A percentile compares a stretch with the other conserved stretches of the same genome.
These are phyloP conservation scores for Nerophis ophidion DNA, from an alignment of 2,113 vertebrate species.

Conservation along the genomic window DNA sequence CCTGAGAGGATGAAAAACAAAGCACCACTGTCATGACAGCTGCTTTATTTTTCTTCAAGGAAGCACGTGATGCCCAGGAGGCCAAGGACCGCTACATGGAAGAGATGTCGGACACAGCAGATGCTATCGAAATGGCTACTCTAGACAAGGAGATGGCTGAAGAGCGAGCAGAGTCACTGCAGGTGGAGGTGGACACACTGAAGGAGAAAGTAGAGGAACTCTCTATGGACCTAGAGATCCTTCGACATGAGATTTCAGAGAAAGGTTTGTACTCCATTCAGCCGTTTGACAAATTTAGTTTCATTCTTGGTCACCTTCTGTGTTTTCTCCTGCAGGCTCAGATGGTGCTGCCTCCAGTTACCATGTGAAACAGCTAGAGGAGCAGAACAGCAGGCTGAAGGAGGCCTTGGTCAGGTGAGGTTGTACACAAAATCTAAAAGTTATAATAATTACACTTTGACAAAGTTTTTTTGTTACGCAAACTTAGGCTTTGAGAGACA, in stretches of 20 bases:
- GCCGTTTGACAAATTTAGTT: background rate
- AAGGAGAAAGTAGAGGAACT: slow-evolving; percentile 91
- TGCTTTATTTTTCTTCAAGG: slow-evolving; percentile 24
- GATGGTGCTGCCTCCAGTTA: slow-evolving; percentile 92
- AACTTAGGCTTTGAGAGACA: background rate
- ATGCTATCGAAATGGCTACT: slow-evolving; percentile 96
- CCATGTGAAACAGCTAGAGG: slow-evolving; percentile 93
- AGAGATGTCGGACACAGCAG: slow-evolving; percentile 94
- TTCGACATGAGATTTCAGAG: slow-evolving; percentile 95
- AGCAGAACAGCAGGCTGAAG: slow-evolving; percentile 88
- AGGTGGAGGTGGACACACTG: slow-evolving; percentile 88
- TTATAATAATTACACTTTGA: background rate
- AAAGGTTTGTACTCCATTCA: slow-evolving; percentile 76
- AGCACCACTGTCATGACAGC: background rate
- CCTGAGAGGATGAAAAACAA: background rate
- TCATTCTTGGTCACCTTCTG: background rate
- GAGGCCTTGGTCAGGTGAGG: slow-evolving; percentile 90
- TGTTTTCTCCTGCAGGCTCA: slow-evolving; percentile 35
- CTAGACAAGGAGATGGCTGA: slow-evolving; percentile 99
- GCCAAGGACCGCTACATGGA: slow-evolving; percentile 96
- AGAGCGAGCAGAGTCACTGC: slow-evolving; percentile 89
- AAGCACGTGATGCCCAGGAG: slow-evolving; percentile 82
- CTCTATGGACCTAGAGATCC: slow-evolving; percentile 93
- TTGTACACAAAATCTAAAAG: background rate
- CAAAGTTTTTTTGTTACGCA: background rate